These are phyloP conservation scores for Diprion similis DNA, from an alignment of 1,140 invertebrate genomes.

Conservation along the genomic window DNA sequence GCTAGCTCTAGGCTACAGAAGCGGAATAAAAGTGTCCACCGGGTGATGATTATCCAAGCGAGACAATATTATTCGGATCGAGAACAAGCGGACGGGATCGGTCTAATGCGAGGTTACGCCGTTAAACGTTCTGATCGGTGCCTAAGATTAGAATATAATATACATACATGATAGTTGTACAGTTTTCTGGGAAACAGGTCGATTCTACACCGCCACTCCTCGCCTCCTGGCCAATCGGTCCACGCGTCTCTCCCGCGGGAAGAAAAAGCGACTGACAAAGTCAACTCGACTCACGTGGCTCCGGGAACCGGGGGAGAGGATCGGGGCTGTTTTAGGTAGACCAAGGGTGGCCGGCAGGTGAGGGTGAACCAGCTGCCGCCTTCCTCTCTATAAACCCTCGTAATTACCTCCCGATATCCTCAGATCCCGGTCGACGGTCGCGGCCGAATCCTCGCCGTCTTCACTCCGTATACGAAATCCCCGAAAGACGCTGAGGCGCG, in stretches of 20 bases:
- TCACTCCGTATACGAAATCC: background rate
- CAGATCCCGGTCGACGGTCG: constrained; percentile 6
- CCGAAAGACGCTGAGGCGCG: background rate
- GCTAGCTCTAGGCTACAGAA: no score
- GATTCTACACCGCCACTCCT: no score
- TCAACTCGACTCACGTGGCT: background rate
- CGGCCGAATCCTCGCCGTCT: background rate
- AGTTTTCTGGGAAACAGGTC: no score
- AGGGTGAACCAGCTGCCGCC: constrained; percentile 37
- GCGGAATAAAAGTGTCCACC: no score
- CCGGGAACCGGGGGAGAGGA: background rate
- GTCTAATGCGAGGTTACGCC: background rate
- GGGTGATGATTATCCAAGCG: no score
- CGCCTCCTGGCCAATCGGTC: background rate
- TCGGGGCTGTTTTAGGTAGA: constrained; percentile 15
- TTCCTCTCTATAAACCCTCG: constrained; percentile 22
- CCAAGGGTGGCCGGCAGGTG: constrained; percentile 30
- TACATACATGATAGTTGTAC: no score
- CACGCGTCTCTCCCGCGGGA: background rate
- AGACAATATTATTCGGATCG: no score
- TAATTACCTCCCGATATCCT: constrained; percentile 26
- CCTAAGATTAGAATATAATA: background rate
- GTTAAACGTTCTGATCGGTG: background rate
- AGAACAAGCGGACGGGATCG: no score
- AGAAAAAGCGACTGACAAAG: background rate